Evolutionary conservation across 2,113 vertebrate genomes (phyloP), one percentile per base, ranked within the genome.

Genomic region (Zosterops japonicus): DNA sequence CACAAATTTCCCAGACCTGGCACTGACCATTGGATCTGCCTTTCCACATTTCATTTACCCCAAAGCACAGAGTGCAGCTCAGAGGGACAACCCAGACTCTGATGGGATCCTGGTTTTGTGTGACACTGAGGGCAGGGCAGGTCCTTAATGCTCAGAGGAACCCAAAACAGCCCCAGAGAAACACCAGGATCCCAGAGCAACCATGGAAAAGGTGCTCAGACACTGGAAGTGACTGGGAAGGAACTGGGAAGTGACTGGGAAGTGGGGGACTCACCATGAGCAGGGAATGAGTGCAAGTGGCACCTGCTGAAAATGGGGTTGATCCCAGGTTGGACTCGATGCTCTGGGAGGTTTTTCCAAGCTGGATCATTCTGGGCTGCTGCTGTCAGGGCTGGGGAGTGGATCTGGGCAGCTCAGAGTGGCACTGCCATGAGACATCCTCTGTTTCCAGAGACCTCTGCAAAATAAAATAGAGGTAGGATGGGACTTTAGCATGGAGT

Each of bases 401-500:
- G 12, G 20, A 14, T 5, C 20, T 57, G 67, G 12, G 42, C 9
- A 52, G 72, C 55, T 77, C 50, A 57, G 1, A 2, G 4, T 16
- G 31, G 65, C 12, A 3, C 3, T 12, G 22, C 25, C 47, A 4
- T 0, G 5, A 19, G 19, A n/a, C 8, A 65, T 4, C 12, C 72
- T 60, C 69, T 72, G 16, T 2, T 41, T 20, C 36, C 39, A 16
- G 19, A 10, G 5, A 29, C 56, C 21, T 78, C 60, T 90, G 82
- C 8, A 21, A 23, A 24, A 39, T 5, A 3, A 39, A 56, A 28
- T 3, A 25, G 21, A n/a, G 22, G 6, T 0, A 17, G 27, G 33
- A 10, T 21, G 23, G 46, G 8, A 23, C 17, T 83, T 49, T 5
- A 9, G 3, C 23, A 2, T 0, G 11, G 78, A 44, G 39, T 1